Conservation (phyloP, 2,888 invertebrate species). For the Scaptomyza tumidula region DNA sequence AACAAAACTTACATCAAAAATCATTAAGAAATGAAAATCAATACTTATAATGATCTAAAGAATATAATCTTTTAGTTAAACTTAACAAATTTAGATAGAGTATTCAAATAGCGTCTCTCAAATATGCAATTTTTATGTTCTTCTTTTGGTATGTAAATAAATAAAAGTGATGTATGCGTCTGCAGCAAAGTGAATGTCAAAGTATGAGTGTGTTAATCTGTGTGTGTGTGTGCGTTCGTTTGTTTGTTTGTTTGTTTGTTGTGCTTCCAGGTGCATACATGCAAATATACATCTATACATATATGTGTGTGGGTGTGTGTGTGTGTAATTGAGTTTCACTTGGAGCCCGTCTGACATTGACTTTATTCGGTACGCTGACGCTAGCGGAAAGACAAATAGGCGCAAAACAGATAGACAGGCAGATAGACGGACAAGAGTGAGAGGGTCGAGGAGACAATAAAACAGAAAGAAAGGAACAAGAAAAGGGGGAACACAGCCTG, state of each 20-base stretch:
- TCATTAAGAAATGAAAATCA: not conserved
- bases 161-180: constrained; percentile 65
- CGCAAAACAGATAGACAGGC: constrained; percentile 24
- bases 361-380: constrained; percentile 59
- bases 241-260: constrained; percentile 28
- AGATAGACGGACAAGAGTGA: constrained; percentile 16
- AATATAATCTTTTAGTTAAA: not conserved
- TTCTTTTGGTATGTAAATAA: constrained; percentile 59
- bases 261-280: constrained; percentile 28
- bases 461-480: not conserved
- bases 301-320: constrained; percentile 21
- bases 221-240: constrained; percentile 16
- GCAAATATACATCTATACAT: constrained; percentile 24
- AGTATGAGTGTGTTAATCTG: constrained; percentile 11
- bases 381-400: constrained; percentile 63
- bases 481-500: not conserved
- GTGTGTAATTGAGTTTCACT: constrained; percentile 74
- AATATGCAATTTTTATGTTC: constrained; percentile 3
- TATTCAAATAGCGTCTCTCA: not conserved
- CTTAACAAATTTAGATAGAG: constrained; percentile 10
- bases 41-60: not conserved
- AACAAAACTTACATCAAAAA: not conserved
- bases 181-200: constrained; percentile 28
- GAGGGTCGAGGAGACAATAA: constrained; percentile 8
- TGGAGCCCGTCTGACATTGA: constrained; percentile 67